A percentile compares a stretch with the other conserved stretches of the same genome.
Evolutionary conservation across 2,888 invertebrate species (phyloP).

Genomic region (Galerucella calmariensis): DNA sequence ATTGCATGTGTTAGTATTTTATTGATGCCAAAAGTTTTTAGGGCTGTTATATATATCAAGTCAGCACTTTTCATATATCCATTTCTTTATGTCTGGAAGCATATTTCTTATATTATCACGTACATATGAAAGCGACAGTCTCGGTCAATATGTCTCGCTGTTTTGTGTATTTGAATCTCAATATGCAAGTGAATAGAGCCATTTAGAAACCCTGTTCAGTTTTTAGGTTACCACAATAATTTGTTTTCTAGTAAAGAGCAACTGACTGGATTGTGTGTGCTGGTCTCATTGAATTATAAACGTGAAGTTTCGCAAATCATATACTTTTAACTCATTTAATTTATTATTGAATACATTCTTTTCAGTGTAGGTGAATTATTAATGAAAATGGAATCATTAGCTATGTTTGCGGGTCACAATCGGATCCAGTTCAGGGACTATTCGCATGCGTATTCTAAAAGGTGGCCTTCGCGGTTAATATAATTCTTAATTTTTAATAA

Average conservation of each 20-base stretch:
- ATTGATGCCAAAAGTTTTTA: slow-evolving; percentile 47
- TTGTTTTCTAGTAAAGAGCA: not conserved
- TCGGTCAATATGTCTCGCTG: slow-evolving; percentile 22
- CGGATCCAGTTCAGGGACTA: too few relatives aligned
- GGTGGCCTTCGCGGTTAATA: too few relatives aligned
- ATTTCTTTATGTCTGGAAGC: slow-evolving; percentile 33
- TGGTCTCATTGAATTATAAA: not conserved
- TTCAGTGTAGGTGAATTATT: too few relatives aligned
- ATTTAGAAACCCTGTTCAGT: not conserved
- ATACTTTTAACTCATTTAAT: not conserved
- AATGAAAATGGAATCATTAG: too few relatives aligned
- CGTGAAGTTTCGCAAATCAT: too few relatives aligned
- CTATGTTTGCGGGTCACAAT: too few relatives aligned
- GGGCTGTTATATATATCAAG: slow-evolving; percentile 38
- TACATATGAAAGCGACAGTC: slow-evolving; percentile 14
- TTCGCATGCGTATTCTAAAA: too few relatives aligned
- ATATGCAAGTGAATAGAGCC: not conserved
- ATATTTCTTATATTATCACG: slow-evolving; percentile 34
- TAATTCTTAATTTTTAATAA: too few relatives aligned
- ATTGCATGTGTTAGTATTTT: slow-evolving; percentile 48
- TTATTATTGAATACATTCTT: not conserved
- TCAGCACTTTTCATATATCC: slow-evolving; percentile 34
- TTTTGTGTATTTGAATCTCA: slow-evolving; percentile 15
- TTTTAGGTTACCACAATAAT: not conserved
- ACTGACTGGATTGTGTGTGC: not conserved